Evolutionary conservation across 2,113 vertebrate genomes (phyloP).

Genomic region (Micromys minutus): DNA sequence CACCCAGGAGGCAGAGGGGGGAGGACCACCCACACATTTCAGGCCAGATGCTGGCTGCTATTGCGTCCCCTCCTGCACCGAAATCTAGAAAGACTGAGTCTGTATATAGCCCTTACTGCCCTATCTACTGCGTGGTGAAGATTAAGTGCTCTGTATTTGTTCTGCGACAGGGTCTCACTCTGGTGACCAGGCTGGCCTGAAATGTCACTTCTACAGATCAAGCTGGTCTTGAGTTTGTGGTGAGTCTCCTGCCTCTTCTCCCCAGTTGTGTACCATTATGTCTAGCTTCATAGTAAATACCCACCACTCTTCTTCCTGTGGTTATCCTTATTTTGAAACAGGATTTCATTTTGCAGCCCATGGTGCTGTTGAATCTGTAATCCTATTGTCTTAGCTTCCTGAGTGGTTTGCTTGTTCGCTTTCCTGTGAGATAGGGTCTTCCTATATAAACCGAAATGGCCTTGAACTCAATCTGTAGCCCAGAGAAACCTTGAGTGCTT

Average conservation of each 20-base stretch:
- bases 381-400: neutral
- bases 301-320: neutral
- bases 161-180: neutral
- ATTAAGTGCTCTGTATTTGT: neutral
- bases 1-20: neutral
- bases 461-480: neutral
- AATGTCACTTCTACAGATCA: neutral
- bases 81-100: neutral
- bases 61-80: neutral
- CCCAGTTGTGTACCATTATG: neutral
- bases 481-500: neutral
- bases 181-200: neutral
- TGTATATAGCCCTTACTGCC: neutral
- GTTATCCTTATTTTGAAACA: neutral
- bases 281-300: neutral
- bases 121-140: neutral
- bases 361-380: neutral
- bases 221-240: neutral
- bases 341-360: neutral
- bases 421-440: neutral
- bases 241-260: neutral
- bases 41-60: neutral
- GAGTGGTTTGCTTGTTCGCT: neutral
- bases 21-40: neutral
- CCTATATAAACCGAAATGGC: neutral